Percentiles rank a stretch among this genome's conserved stretches.
phyloP scores from a whole-genome alignment of 2,888 invertebrate species.

The Hedychridium roseum region DNA sequence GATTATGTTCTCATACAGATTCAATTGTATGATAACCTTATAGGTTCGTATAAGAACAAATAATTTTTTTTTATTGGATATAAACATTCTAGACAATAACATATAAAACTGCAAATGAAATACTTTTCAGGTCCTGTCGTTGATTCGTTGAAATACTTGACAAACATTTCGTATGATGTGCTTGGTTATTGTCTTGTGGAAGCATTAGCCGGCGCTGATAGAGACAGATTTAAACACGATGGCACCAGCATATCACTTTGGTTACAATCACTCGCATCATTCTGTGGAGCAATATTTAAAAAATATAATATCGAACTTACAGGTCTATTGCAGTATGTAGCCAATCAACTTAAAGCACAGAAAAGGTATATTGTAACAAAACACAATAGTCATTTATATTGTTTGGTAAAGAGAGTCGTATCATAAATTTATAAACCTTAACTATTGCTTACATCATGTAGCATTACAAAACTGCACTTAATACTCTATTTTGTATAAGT shows the following conservation, averaged over 20 bases:
- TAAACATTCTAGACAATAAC: too few species aligned
- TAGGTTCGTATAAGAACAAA: constrained; percentile 64
- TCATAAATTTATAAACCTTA: too few species aligned
- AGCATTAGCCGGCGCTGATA: constrained; percentile 81
- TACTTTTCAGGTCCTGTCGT: constrained; percentile 80
- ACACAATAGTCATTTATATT: constrained; percentile 10
- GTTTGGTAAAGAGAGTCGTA: too few species aligned
- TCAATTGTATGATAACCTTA: constrained; percentile 93
- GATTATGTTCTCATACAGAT: constrained; percentile 92
- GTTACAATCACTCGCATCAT: constrained; percentile 93
- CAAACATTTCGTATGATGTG: constrained; percentile 94
- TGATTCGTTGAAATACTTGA: constrained; percentile 96
- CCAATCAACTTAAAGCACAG: constrained; percentile 94
- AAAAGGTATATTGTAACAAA: constrained; percentile 74
- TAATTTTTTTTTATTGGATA: too few species aligned
- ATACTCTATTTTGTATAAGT: too few species aligned
- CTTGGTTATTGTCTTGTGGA: constrained; percentile 95
- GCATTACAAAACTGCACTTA: too few species aligned
- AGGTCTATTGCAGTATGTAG: constrained; percentile 94
- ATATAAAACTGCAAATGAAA: constrained; percentile 3
- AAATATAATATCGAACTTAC: constrained; percentile 97
- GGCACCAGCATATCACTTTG: constrained; percentile 92
- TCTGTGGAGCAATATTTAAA: constrained; percentile 96
- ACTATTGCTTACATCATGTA: too few species aligned
- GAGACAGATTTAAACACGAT: constrained; percentile 83